Conservation (phyloP, 2,797 vertebrate genomes). For the Bufotes viridis region DNA sequence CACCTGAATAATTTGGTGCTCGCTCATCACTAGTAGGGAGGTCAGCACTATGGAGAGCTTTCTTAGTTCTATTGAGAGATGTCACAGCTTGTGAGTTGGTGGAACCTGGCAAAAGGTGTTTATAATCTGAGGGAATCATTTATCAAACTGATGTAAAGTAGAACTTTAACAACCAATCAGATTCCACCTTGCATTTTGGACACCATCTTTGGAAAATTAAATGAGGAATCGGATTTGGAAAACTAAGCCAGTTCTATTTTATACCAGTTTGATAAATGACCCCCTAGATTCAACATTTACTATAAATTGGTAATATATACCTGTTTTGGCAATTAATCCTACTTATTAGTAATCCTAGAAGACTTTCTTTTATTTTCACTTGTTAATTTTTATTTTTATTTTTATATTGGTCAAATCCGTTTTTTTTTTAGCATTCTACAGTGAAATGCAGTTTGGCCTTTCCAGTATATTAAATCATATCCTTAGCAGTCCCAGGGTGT, state of each 20-base stretch:
- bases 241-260: no score
- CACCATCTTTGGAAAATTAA: no score
- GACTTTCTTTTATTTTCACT: neutral
- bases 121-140: no score
- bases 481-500: conserved; percentile 14
- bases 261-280: no score
- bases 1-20: no score
- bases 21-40: no score
- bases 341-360: neutral
- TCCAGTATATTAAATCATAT: conserved; percentile 22
- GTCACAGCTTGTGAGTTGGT: neutral
- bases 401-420: neutral
- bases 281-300: neutral
- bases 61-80: neutral
- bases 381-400: neutral
- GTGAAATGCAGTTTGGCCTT: neutral
- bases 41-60: no score
- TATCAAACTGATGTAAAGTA: no score
- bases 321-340: neutral
- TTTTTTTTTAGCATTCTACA: neutral
- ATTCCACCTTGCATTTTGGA: no score
- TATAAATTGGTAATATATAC: neutral
- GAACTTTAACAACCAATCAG: no score
- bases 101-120: neutral
- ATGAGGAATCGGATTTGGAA: no score